These are phyloP conservation scores for Mythimna albipuncta DNA, from an alignment of 2,888 invertebrate species.

Conservation along the genomic window DNA sequence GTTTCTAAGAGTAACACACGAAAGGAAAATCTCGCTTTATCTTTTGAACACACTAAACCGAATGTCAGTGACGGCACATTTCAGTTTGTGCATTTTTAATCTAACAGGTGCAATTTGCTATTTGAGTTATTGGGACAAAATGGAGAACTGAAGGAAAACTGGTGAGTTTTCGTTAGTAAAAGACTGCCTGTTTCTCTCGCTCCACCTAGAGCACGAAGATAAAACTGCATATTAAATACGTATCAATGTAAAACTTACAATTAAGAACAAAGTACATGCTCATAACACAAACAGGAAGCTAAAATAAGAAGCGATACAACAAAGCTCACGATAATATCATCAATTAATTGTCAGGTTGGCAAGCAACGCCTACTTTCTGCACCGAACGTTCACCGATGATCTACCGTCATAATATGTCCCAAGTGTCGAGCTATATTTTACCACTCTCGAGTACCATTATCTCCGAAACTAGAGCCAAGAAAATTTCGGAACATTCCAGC, in stretches of 20 bases:
- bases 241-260: background rate
- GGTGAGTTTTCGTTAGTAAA: no score
- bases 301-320: slow-evolving; percentile 16
- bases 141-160: no score
- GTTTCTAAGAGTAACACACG: no score
- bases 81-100: no score
- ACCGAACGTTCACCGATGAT: slow-evolving; percentile 54
- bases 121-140: background rate
- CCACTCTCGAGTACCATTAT: slow-evolving; percentile 66
- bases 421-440: slow-evolving; percentile 64
- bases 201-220: no score
- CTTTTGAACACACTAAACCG: no score
- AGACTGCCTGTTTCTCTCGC: no score
- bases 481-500: slow-evolving; percentile 59
- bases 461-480: slow-evolving; percentile 66
- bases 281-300: background rate
- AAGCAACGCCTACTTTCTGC: slow-evolving; percentile 51
- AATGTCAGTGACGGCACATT: no score
- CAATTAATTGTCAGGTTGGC: slow-evolving; percentile 58
- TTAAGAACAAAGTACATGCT: no score
- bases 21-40: no score
- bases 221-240: no score
- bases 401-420: slow-evolving; percentile 64
- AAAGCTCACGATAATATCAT: slow-evolving; percentile 31
- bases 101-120: slow-evolving; percentile 16